phyloP scores from a whole-genome alignment of 2,797 vertebrate species.

The Xiphophorus birchmanni region DNA sequence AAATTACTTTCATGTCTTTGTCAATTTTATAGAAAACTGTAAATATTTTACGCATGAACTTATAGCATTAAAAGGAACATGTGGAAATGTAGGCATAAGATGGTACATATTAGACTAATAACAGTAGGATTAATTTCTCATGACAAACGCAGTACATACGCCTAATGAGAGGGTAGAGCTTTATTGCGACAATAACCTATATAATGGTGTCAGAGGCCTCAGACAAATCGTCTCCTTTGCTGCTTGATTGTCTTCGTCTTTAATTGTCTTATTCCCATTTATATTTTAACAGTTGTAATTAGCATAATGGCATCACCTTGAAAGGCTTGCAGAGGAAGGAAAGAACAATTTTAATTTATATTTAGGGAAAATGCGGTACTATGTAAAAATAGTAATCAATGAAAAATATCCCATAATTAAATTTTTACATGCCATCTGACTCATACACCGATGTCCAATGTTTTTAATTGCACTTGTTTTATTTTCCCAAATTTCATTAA shows the following conservation, averaged over 20 bases:
- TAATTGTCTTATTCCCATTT: neutral
- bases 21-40: neutral
- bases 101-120: neutral
- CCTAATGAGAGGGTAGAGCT: neutral
- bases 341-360: neutral
- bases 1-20: neutral
- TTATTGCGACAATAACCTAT: neutral
- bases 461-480: slow-evolving; percentile 1
- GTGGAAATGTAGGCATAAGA: neutral
- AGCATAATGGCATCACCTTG: neutral
- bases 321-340: neutral
- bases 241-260: neutral
- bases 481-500: slow-evolving; percentile 5
- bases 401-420: slow-evolving; percentile 15
- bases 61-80: neutral
- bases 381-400: neutral
- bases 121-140: neutral
- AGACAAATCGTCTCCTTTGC: neutral
- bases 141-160: neutral
- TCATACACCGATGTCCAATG: neutral
- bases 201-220: neutral
- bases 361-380: neutral
- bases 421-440: slow-evolving; percentile 24
- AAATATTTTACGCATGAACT: neutral
- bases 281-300: neutral